phyloP scores from a whole-genome alignment of 2,888 invertebrate species.

The Xanthorhoe spadicearia region DNA sequence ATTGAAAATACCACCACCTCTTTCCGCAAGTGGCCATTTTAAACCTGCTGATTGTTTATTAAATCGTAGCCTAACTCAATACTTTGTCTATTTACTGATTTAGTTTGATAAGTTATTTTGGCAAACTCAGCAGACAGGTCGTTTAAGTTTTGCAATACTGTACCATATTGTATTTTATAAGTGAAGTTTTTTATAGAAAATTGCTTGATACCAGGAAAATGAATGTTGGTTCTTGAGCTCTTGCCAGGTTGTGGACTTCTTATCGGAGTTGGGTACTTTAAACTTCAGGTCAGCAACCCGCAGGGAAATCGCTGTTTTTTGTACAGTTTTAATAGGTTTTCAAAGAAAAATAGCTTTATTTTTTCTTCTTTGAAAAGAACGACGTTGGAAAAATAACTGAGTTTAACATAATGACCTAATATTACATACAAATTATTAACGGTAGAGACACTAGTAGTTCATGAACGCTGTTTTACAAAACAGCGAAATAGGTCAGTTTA shows the following conservation, averaged over 20 bases:
- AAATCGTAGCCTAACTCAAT: too few relatives aligned
- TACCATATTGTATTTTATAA: slow-evolving; percentile 18
- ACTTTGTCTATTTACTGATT: too few relatives aligned
- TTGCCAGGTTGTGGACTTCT: slow-evolving; percentile 51
- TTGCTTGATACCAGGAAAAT: slow-evolving; percentile 36
- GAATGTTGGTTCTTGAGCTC: slow-evolving; percentile 49
- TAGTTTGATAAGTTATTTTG: not conserved
- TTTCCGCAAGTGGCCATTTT: too few relatives aligned
- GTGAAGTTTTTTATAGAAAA: slow-evolving; percentile 31
- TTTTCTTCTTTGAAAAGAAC: not conserved
- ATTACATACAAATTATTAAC: too few relatives aligned
- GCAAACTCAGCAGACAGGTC: slow-evolving; percentile 1
- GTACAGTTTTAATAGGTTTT: slow-evolving; percentile 1
- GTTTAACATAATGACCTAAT: too few relatives aligned
- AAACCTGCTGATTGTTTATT: too few relatives aligned
- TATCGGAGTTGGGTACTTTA: slow-evolving; percentile 32
- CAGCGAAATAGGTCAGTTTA: too few relatives aligned
- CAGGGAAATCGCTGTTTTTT: not conserved
- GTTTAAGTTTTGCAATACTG: slow-evolving; percentile 10
- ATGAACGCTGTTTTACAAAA: too few relatives aligned
- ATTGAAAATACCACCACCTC: too few relatives aligned
- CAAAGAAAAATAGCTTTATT: not conserved
- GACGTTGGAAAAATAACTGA: not conserved
- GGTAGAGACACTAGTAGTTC: too few relatives aligned
- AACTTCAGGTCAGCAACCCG: slow-evolving; percentile 49